A percentile compares a stretch with the other conserved stretches of the same genome.
Evolutionary conservation across 2,797 vertebrate species (phyloP).

Genomic region (Ptychadena robeensis): DNA sequence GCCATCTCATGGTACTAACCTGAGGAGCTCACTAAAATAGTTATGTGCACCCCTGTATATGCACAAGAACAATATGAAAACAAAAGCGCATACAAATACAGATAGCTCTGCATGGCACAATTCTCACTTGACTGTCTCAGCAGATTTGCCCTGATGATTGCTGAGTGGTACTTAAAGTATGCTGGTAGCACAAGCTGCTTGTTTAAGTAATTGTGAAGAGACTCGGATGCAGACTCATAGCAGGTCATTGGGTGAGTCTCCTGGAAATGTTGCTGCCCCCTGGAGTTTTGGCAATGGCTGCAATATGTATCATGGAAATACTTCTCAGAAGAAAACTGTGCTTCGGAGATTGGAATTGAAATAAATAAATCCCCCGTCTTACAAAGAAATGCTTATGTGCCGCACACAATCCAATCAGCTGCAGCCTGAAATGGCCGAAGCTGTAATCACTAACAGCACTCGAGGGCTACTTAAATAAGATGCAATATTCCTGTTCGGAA

Average conservation of each 20-base stretch:
- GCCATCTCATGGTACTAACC: no score
- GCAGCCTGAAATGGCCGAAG: constrained; percentile 36
- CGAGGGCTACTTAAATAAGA: constrained; percentile 57
- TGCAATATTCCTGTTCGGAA: constrained; percentile 53
- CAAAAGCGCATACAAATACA: constrained; percentile 47
- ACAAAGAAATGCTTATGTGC: constrained; percentile 44
- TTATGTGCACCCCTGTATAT: no score
- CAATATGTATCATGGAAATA: constrained; percentile 54
- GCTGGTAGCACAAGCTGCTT: constrained; percentile 53
- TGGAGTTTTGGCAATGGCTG: constrained; percentile 55
- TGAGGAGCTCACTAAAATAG: no score
- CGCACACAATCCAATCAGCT: constrained; percentile 56
- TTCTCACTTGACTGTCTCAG: constrained; percentile 35
- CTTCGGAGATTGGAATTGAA: constrained; percentile 49
- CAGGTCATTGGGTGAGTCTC: constrained; percentile 61
- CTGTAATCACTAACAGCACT: constrained; percentile 53
- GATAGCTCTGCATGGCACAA: constrained; percentile 25
- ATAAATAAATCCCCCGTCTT: constrained; percentile 57
- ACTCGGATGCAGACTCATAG: constrained; percentile 51
- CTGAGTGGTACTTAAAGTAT: constrained; percentile 52
- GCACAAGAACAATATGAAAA: constrained; percentile 49
- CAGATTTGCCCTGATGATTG: constrained; percentile 55
- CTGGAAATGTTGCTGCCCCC: constrained; percentile 57
- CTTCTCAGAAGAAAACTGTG: constrained; percentile 52
- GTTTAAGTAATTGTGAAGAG: constrained; percentile 61